Conservation (phyloP, 2,797 vertebrate genomes). For the Dicrostonyx torquatus region DNA sequence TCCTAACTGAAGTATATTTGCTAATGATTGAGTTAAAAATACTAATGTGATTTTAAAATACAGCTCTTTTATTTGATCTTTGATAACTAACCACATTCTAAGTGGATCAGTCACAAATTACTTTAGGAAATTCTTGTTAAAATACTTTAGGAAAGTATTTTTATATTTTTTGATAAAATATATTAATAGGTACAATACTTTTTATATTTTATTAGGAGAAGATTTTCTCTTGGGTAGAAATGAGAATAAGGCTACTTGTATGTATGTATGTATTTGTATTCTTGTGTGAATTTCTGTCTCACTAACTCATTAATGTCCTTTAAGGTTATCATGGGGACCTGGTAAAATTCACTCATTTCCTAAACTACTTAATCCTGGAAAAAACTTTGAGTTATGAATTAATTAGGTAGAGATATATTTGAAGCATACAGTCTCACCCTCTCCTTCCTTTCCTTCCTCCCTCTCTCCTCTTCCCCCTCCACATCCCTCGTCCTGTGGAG, state of each 20-base stretch:
- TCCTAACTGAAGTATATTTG: not conserved
- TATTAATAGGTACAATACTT: not conserved
- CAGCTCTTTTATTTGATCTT: not conserved
- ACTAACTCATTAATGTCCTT: slow-evolving; percentile 24
- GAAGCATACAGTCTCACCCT: not conserved
- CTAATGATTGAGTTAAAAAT: not conserved
- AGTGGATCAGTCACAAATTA: not conserved
- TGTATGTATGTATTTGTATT: not conserved
- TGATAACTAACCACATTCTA: not conserved
- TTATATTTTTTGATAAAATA: not conserved
- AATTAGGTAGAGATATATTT: not conserved
- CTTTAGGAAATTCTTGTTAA: not conserved
- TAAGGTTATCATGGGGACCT: not conserved
- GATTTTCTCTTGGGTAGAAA: not conserved
- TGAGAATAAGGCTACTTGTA: not conserved
- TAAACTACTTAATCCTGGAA: slow-evolving; percentile 12
- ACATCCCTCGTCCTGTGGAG: no score
- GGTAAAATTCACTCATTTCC: slow-evolving; percentile 10
- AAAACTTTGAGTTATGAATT: not conserved
- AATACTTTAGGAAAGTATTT: not conserved
- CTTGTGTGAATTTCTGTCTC: not conserved
- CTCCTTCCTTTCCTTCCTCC: not conserved
- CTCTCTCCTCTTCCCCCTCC: no score
- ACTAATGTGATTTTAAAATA: not conserved
- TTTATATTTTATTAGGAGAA: not conserved